phyloP scores from a whole-genome alignment of 2,888 invertebrate species.

The Cantharis rufa region DNA sequence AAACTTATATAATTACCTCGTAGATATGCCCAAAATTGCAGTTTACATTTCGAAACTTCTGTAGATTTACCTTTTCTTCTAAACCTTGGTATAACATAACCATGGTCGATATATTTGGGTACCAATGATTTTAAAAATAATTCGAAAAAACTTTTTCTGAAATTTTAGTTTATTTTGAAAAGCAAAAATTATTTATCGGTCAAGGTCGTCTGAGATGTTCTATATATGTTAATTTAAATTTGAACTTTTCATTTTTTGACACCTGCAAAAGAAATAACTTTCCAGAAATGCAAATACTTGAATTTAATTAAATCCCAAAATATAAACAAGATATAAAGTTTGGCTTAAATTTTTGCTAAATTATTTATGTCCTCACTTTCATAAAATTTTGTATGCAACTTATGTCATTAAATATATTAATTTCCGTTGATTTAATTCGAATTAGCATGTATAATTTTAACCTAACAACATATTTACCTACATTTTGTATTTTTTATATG shows the following conservation, averaged over 20 bases:
- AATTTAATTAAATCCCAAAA: background rate
- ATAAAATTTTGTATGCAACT: background rate
- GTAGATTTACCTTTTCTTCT: background rate
- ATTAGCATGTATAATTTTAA: conserved; percentile 1
- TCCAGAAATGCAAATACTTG: background rate
- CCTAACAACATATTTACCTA: conserved; percentile 1
- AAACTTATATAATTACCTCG: background rate
- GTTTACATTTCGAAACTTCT: background rate
- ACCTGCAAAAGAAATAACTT: background rate
- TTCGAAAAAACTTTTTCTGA: background rate
- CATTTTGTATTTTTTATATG: background rate
- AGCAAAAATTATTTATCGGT: background rate
- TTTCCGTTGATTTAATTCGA: background rate
- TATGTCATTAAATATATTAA: background rate
- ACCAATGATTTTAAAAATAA: background rate
- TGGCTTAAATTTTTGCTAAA: background rate
- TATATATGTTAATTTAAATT: background rate
- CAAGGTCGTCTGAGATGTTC: background rate
- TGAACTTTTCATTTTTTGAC: background rate
- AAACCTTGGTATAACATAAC: no score
- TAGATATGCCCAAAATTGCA: background rate
- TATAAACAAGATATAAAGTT: background rate
- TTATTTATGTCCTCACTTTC: background rate
- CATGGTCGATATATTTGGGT: no score
- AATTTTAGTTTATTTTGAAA: background rate